phyloP scores from a whole-genome alignment of 30 jellyfish, hydroid and myxozoan genomes.

The Sanderia malayensis region DNA sequence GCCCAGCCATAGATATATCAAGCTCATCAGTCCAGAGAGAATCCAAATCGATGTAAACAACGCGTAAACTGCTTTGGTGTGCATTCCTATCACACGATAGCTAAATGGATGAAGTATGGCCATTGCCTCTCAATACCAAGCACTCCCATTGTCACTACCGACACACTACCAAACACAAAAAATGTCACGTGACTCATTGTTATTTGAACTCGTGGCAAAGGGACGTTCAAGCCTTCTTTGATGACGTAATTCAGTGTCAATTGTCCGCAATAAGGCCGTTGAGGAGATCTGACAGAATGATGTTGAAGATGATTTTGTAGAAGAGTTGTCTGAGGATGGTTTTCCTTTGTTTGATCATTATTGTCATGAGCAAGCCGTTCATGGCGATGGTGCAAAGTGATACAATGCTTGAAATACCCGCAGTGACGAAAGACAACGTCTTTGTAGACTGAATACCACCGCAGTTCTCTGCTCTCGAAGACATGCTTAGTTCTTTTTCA shows the following conservation, averaged over 20 bases:
- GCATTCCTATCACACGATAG: slow-evolving; percentile 59
- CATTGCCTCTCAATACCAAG: slow-evolving; percentile 56
- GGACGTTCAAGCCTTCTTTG: slow-evolving; percentile 44
- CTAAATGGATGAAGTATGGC: slow-evolving; percentile 48
- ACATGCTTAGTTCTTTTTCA: too few relatives aligned
- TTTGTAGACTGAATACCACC: slow-evolving; percentile 31
- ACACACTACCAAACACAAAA: slow-evolving; percentile 54
- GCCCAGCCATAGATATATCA: slow-evolving; percentile 42
- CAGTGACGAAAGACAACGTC: slow-evolving; percentile 40
- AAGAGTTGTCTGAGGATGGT: slow-evolving; percentile 18
- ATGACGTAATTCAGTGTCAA: slow-evolving; percentile 37
- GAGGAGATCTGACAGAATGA: slow-evolving; percentile 38
- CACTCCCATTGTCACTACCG: slow-evolving; percentile 53
- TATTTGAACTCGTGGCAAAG: slow-evolving; percentile 20
- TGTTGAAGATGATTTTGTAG: slow-evolving; percentile 54
- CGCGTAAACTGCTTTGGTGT: slow-evolving; percentile 2
- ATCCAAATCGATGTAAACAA: slow-evolving; percentile 38
- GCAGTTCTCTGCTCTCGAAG: slow-evolving; percentile 35
- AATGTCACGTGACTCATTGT: slow-evolving; percentile 39
- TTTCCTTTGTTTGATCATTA: slow-evolving; percentile 27
- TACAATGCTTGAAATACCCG: slow-evolving; percentile 29
- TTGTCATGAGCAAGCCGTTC: slow-evolving; percentile 30
- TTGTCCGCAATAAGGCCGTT: slow-evolving; percentile 54
- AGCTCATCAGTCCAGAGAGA: slow-evolving; percentile 23
- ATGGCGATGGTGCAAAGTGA: slow-evolving; percentile 25